A percentile compares a stretch with the other conserved stretches of the same genome.
phyloP scores from a whole-genome alignment of 1,140 invertebrate species.

The Tachypleus tridentatus region DNA sequence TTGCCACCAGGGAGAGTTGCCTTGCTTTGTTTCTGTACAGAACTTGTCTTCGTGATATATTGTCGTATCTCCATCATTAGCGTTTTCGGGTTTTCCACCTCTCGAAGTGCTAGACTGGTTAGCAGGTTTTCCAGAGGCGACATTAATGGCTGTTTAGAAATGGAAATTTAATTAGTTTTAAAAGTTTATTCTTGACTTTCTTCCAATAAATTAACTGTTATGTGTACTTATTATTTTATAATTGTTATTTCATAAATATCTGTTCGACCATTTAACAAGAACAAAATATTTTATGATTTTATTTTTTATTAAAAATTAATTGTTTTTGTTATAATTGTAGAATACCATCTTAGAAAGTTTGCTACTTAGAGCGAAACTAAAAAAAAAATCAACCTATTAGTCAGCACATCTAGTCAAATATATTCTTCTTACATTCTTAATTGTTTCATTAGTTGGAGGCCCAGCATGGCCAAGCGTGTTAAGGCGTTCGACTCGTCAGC shows the following conservation, averaged over 20 bases:
- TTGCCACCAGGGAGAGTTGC: slow-evolving; percentile 77
- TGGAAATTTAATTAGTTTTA: slow-evolving; percentile 4
- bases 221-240: neutral
- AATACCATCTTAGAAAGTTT: no score
- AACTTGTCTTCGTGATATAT: slow-evolving; percentile 72
- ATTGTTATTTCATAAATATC: neutral
- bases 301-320: slow-evolving; percentile 1
- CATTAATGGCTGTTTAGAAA: slow-evolving; percentile 42
- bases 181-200: neutral
- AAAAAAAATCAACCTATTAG: no score
- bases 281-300: neutral
- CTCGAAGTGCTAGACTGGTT: slow-evolving; percentile 70
- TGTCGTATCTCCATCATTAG: slow-evolving; percentile 67
- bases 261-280: neutral
- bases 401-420: no score
- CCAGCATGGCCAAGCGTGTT: no score
- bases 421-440: no score
- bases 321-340: neutral
- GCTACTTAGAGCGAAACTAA: no score
- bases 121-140: slow-evolving; percentile 69
- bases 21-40: slow-evolving; percentile 76
- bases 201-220: neutral
- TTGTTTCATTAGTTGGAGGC: no score
- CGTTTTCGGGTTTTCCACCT: slow-evolving; percentile 63
- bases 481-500: no score